phyloP scores from a whole-genome alignment of 53 echinoderm and acorn worm species.

The Echinometra lucunter region DNA sequence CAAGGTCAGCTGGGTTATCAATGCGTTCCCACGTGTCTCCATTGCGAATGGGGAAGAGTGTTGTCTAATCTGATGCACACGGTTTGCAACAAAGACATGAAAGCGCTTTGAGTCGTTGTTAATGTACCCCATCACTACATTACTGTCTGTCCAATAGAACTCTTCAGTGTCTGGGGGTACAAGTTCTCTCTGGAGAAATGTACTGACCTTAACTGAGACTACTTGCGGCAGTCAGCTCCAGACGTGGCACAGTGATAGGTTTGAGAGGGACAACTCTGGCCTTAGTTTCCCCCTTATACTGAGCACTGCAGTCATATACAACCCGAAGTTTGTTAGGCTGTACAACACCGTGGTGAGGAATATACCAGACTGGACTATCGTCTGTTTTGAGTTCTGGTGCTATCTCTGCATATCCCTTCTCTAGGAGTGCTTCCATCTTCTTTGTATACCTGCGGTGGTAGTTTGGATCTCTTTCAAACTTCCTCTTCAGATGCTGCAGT shows the following conservation, averaged over 20 bases:
- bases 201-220: constrained; percentile 48
- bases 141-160: constrained; percentile 64
- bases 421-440: constrained; percentile 73
- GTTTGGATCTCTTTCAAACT: constrained; percentile 18
- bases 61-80: constrained; percentile 22
- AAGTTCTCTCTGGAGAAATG: constrained; percentile 62
- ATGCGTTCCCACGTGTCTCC: not conserved
- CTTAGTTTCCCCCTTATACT: constrained; percentile 63
- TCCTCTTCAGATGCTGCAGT: not conserved
- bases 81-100: not conserved
- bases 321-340: constrained; percentile 74
- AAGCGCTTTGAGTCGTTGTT: not conserved
- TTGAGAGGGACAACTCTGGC: constrained; percentile 66
- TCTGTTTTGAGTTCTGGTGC: constrained; percentile 52
- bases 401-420: constrained; percentile 70
- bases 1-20: constrained; percentile 61
- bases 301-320: constrained; percentile 76
- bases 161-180: not conserved
- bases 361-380: constrained; percentile 61
- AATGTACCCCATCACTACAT: constrained; percentile 41
- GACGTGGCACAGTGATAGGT: constrained; percentile 62
- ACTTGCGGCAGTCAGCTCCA: constrained; percentile 73
- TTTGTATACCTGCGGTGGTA: constrained; percentile 32
- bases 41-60: constrained; percentile 25
- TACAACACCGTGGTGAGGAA: constrained; percentile 70